Evolutionary conservation across 2,888 invertebrate genomes (phyloP).

Genomic region (Ormyrus rosae): DNA sequence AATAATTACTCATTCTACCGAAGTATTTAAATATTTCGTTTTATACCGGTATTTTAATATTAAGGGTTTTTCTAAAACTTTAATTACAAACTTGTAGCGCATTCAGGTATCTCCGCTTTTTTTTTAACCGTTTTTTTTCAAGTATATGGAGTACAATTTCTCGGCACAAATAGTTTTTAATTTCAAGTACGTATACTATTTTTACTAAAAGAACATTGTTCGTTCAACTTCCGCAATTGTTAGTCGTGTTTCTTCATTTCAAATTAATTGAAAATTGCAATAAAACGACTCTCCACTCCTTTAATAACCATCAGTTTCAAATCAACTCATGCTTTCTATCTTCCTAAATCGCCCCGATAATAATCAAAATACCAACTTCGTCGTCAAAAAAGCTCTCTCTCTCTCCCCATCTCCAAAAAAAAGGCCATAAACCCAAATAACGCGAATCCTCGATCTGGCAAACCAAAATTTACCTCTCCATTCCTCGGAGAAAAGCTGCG

Average conservation of each 20-base stretch:
- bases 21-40: constrained; percentile 13
- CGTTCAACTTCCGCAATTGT: too few relatives aligned
- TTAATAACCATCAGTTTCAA: neutral
- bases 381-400: neutral
- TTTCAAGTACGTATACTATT: too few relatives aligned
- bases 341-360: too few relatives aligned
- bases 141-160: too few relatives aligned
- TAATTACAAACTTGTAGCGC: neutral
- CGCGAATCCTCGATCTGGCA: neutral
- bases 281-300: neutral
- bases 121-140: too few relatives aligned
- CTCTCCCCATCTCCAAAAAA: neutral
- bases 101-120: too few relatives aligned
- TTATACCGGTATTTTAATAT: constrained; percentile 1
- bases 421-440: constrained; percentile 1
- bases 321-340: neutral
- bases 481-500: too few relatives aligned
- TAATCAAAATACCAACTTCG: constrained; percentile 7
- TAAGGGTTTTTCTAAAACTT: constrained; percentile 4
- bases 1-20: constrained; percentile 11
- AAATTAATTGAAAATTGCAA: neutral
- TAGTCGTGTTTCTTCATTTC: too few relatives aligned
- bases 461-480: too few relatives aligned
- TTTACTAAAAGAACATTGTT: too few relatives aligned
- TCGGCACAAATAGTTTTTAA: too few relatives aligned